Evolutionary conservation across 1,140 invertebrate species (phyloP).

Genomic region (Mesaphorura yosii): DNA sequence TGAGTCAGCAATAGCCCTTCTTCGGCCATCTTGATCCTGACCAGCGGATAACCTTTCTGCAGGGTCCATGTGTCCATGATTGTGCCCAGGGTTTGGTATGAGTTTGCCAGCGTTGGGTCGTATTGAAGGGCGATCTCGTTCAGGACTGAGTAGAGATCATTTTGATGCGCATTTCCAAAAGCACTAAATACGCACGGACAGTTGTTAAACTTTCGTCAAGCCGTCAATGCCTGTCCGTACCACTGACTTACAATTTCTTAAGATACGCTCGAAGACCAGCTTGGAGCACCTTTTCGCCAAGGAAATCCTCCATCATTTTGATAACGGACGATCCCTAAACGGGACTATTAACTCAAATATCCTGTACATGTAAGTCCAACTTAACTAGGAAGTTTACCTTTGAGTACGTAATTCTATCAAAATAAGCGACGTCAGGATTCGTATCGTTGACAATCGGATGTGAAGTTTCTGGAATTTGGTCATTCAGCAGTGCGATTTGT

Average conservation of each 20-base stretch:
- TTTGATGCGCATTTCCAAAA: slow-evolving; percentile 53
- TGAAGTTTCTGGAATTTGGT: background rate
- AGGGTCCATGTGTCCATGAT: slow-evolving; percentile 72
- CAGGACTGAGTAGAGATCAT: slow-evolving; percentile 58
- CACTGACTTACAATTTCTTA: slow-evolving; percentile 18
- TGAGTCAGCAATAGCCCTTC: slow-evolving; percentile 36
- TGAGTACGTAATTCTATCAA: background rate
- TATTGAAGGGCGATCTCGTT: slow-evolving; percentile 39
- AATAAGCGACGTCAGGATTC: background rate
- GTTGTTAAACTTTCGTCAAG: background rate
- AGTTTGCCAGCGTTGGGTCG: background rate
- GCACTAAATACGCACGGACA: slow-evolving; percentile 36
- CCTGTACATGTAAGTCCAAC: background rate
- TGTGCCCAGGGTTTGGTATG: slow-evolving; percentile 40
- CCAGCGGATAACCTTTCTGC: slow-evolving; percentile 66
- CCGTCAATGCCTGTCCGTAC: background rate
- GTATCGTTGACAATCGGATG: background rate
- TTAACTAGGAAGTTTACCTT: background rate
- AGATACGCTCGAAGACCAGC: slow-evolving; percentile 50
- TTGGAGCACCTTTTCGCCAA: background rate
- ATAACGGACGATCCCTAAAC: slow-evolving; percentile 12
- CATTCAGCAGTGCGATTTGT: background rate
- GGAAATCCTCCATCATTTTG: slow-evolving; percentile 19
- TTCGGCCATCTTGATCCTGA: slow-evolving; percentile 41
- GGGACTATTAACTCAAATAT: background rate